Percentiles rank a stretch among this genome's conserved stretches.
Conservation (phyloP, 2,888 invertebrate species). For the Neria commutata region DNA sequence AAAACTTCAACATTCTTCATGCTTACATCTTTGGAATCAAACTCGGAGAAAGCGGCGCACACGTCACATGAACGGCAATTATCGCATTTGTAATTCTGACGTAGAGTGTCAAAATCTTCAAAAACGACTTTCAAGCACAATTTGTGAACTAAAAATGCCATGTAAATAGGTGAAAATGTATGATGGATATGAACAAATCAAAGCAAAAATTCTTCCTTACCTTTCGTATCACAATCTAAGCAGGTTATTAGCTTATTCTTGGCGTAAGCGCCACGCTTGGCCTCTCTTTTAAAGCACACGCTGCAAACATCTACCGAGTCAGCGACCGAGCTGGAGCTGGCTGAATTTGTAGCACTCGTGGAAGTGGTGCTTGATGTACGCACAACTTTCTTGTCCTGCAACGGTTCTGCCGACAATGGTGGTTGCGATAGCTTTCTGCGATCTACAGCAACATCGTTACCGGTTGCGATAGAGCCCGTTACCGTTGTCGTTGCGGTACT, state of each 20-base stretch:
- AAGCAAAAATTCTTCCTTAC: conserved; percentile 31
- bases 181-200: background rate
- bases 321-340: no score
- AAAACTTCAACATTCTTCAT: background rate
- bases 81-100: conserved; percentile 80
- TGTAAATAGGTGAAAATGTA: no score
- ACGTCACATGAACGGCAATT: conserved; percentile 84
- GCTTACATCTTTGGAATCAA: conserved; percentile 75
- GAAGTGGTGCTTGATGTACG: no score
- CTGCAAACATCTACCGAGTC: conserved; percentile 41
- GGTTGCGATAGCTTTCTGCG: background rate
- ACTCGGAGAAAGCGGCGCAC: conserved; percentile 66
- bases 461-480: background rate
- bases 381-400: no score
- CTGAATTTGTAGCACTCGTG: no score
- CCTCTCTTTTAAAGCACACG: conserved; percentile 45
- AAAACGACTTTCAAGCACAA: conserved; percentile 45
- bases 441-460: no score
- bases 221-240: conserved; percentile 46
- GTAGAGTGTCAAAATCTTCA: conserved; percentile 43
- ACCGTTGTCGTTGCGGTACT: conserved; percentile 24
- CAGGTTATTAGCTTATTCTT: conserved; percentile 51
- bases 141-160: conserved; percentile 56
- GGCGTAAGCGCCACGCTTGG: conserved; percentile 47
- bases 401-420: no score